These are phyloP conservation scores for Euleptes europaea DNA, from an alignment of 2,113 vertebrate species.

Conservation along the genomic window DNA sequence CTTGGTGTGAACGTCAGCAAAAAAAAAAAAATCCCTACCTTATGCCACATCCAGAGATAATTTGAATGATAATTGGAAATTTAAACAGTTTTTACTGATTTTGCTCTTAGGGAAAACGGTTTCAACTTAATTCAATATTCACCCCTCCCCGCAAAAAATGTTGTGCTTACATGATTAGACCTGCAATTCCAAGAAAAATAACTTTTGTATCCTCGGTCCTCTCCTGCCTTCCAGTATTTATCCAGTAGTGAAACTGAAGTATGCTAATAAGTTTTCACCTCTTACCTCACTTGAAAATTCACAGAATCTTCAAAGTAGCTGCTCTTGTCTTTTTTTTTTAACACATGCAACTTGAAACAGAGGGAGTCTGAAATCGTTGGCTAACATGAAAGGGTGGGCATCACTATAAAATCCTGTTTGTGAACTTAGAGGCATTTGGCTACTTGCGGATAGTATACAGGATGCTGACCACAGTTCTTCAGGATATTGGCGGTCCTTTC, in stretches of 20 bases:
- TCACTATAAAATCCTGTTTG: not conserved
- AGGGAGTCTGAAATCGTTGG: not conserved
- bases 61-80: constrained; percentile 43
- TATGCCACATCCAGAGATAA: constrained; percentile 27
- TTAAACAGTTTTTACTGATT: constrained; percentile 43
- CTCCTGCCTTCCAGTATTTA: not conserved
- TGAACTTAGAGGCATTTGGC: not conserved
- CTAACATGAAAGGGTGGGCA: not conserved
- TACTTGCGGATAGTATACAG: not conserved
- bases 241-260: not conserved
- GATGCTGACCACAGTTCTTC: not conserved
- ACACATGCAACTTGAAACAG: not conserved
- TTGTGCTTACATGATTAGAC: not conserved
- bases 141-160: not conserved
- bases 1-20: constrained; percentile 43
- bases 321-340: not conserved
- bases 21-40: constrained; percentile 36
- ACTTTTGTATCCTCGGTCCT: not conserved
- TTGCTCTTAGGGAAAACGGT: constrained; percentile 21
- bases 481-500: not conserved
- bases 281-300: not conserved
- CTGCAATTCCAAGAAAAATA: not conserved
- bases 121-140: constrained; percentile 32
- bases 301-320: not conserved
- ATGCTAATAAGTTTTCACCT: not conserved